Conservation (phyloP, 2,113 vertebrate species). For the Labrus mixtus region DNA sequence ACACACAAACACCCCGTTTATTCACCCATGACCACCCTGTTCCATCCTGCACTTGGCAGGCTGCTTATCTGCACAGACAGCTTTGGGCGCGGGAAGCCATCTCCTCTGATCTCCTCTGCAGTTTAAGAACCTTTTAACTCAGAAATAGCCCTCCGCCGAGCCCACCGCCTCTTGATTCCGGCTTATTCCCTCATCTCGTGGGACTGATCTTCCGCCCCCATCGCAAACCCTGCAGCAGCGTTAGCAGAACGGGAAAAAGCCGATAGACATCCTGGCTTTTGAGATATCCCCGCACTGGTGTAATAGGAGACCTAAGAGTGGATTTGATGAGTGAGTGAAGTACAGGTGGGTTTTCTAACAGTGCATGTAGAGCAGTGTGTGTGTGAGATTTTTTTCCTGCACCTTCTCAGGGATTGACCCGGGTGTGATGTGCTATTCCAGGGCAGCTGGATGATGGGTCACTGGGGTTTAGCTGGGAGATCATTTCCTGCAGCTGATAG, state of each 20-base stretch:
- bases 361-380: neutral
- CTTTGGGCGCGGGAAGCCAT: conserved; percentile 72
- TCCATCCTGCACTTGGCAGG: conserved; percentile 71
- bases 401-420: conserved; percentile 60
- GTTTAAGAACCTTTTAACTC: conserved; percentile 83
- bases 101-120: conserved; percentile 80
- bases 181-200: conserved; percentile 77
- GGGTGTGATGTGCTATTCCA: conserved; percentile 44
- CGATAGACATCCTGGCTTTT: conserved; percentile 77
- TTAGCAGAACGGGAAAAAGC: conserved; percentile 72
- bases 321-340: conserved; percentile 77
- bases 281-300: conserved; percentile 75
- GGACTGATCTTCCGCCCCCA: conserved; percentile 79
- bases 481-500: conserved; percentile 75
- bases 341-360: conserved; percentile 59
- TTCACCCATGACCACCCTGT: conserved; percentile 74
- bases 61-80: conserved; percentile 81
- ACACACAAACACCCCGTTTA: conserved; percentile 52
- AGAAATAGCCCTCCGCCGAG: conserved; percentile 76
- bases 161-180: conserved; percentile 72
- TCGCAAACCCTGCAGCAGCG: conserved; percentile 73
- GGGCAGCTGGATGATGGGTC: conserved; percentile 67
- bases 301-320: conserved; percentile 77
- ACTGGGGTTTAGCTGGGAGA: conserved; percentile 59
- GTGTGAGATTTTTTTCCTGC: conserved; percentile 29